Conservation (phyloP, 2,888 invertebrate genomes). For the Tipula unca region DNA sequence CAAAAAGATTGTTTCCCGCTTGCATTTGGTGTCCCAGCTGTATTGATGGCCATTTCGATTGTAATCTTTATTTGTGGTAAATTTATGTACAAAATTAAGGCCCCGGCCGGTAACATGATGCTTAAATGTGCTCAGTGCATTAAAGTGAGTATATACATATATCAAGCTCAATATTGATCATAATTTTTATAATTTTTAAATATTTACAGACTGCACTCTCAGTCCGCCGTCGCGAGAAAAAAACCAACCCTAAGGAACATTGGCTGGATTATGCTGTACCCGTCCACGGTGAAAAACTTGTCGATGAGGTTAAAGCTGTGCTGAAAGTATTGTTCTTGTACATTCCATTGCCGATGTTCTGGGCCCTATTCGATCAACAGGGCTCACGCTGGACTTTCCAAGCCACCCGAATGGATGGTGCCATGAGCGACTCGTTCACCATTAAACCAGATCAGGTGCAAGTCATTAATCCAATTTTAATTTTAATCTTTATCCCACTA, state of each 20-base stretch:
- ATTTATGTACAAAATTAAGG: conserved; percentile 52
- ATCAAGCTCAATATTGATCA: too few relatives aligned
- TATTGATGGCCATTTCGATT: conserved; percentile 60
- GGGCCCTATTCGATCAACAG: conserved; percentile 91
- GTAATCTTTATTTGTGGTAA: conserved; percentile 64
- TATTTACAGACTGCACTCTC: conserved; percentile 45
- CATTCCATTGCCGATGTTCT: conserved; percentile 82
- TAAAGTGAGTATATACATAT: conserved; percentile 45
- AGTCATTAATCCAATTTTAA: conserved; percentile 80
- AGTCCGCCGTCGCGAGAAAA: conserved; percentile 37
- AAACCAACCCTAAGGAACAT: conserved; percentile 51
- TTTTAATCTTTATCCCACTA: conserved; percentile 76
- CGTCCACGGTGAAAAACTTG: conserved; percentile 57
- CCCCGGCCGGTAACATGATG: conserved; percentile 61
- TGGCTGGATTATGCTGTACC: conserved; percentile 84
- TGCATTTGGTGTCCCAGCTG: conserved; percentile 70
- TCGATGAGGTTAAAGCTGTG: conserved; percentile 70
- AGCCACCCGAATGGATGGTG: conserved; percentile 78
- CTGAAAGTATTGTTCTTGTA: conserved; percentile 69
- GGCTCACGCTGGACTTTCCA: conserved; percentile 91
- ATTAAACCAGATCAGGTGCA: conserved; percentile 93
- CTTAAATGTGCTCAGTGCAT: conserved; percentile 56
- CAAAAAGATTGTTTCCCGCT: conserved; percentile 58
- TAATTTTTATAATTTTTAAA: not conserved
- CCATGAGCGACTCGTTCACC: conserved; percentile 61